Percentiles rank a stretch among this genome's conserved stretches.
Conservation (phyloP, 2,888 invertebrate species). For the Pseudolycoriella hygida region DNA sequence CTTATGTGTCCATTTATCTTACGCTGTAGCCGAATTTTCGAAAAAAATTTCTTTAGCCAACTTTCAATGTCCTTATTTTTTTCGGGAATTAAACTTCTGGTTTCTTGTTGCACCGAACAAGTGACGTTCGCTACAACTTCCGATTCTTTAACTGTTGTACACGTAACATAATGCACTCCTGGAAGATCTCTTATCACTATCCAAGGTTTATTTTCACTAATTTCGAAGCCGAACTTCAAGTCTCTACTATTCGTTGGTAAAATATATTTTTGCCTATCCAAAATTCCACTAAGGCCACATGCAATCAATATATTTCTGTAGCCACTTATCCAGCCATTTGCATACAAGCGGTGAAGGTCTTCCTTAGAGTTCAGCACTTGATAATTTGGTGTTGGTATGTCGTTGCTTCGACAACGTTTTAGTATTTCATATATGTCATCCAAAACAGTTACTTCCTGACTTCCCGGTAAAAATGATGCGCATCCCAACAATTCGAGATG, state of each 20-base stretch:
- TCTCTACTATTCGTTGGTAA: constrained; percentile 47
- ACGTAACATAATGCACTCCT: constrained; percentile 61
- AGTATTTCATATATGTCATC: constrained; percentile 63
- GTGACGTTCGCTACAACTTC: constrained; percentile 64
- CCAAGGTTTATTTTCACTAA: constrained; percentile 60
- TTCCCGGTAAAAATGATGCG: constrained; percentile 59
- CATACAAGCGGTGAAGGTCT: constrained; percentile 52
- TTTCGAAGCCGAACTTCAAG: constrained; percentile 48
- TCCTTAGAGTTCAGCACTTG: constrained; percentile 46
- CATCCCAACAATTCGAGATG: constrained; percentile 66
- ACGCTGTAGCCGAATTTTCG: constrained; percentile 41
- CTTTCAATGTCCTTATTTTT: constrained; percentile 46
- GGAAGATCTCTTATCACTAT: constrained; percentile 58
- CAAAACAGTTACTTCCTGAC: constrained; percentile 55
- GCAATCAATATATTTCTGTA: constrained; percentile 47
- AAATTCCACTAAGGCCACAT: constrained; percentile 54
- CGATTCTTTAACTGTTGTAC: constrained; percentile 65
- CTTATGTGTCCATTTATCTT: constrained; percentile 63
- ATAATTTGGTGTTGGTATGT: constrained; percentile 48
- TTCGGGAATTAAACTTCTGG: constrained; percentile 49
- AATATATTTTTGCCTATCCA: constrained; percentile 50
- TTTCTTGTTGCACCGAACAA: constrained; percentile 49
- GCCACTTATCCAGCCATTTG: constrained; percentile 31
- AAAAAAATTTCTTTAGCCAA: constrained; percentile 57
- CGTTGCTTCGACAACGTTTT: constrained; percentile 46